phyloP scores from a whole-genome alignment of 2,797 vertebrate species.

The Aphelocoma californica region DNA sequence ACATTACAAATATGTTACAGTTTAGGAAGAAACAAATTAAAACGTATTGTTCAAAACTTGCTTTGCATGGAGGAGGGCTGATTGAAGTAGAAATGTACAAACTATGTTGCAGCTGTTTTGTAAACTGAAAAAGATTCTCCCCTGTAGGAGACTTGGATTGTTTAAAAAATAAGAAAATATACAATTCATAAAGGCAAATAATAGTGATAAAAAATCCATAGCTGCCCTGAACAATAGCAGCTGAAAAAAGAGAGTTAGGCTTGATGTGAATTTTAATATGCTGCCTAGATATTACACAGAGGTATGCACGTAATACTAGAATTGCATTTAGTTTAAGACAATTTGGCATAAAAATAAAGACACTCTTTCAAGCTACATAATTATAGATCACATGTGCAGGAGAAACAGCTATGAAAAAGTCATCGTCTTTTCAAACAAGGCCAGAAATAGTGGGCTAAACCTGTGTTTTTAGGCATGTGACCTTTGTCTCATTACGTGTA shows the following conservation, averaged over 20 bases:
- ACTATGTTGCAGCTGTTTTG: not conserved
- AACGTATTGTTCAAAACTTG: not conserved
- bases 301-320: constrained; percentile 36
- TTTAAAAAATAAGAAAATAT: not conserved
- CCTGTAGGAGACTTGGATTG: not conserved
- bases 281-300: constrained; percentile 43
- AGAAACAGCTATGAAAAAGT: constrained; percentile 34
- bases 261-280: not conserved
- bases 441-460: constrained; percentile 51
- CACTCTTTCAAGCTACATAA: constrained; percentile 41
- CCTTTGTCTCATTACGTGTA: constrained; percentile 74
- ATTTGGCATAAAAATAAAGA: constrained; percentile 51
- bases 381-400: constrained; percentile 31
- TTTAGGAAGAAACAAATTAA: not conserved
- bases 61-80: not conserved
- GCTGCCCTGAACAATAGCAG: not conserved
- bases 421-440: constrained; percentile 48
- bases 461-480: constrained; percentile 67
- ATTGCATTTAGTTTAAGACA: constrained; percentile 53
- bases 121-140: not conserved
- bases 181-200: not conserved
- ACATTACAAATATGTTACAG: not conserved
- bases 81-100: not conserved
- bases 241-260: not conserved
- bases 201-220: not conserved